A percentile compares a stretch with the other conserved stretches of the same genome.
Conservation (phyloP, 1,140 invertebrate genomes). For the Caenorhabditis brenneri region DNA sequence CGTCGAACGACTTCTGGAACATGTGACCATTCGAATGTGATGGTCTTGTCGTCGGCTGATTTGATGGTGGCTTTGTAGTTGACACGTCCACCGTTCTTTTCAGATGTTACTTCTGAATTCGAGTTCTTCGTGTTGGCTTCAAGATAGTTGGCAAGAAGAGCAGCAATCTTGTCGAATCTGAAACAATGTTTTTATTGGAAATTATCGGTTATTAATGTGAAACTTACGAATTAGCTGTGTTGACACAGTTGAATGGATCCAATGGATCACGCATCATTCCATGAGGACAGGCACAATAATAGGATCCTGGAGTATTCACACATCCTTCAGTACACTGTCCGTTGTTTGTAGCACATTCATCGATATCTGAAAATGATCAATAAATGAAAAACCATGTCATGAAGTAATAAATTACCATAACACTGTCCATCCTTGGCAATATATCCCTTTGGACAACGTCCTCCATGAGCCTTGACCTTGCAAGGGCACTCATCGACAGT, state of each 20-base stretch:
- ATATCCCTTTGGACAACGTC: slow-evolving; percentile 62
- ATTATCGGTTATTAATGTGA: not conserved
- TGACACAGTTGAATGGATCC: slow-evolving; percentile 51
- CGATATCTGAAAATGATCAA: slow-evolving; percentile 73
- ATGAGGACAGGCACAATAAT: slow-evolving; percentile 80
- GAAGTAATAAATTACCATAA: slow-evolving; percentile 46
- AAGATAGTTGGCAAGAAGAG: slow-evolving; percentile 43
- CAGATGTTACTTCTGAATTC: slow-evolving; percentile 2
- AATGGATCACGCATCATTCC: slow-evolving; percentile 72
- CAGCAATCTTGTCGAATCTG: slow-evolving; percentile 35
- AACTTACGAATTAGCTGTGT: slow-evolving; percentile 48
- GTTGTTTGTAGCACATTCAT: slow-evolving; percentile 78
- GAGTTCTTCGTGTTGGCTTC: slow-evolving; percentile 36
- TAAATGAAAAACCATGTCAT: not conserved
- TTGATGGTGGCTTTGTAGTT: slow-evolving; percentile 53
- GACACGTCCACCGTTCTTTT: not conserved
- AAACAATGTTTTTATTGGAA: not conserved
- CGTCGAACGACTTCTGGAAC: slow-evolving; percentile 52
- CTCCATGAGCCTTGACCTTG: slow-evolving; percentile 51
- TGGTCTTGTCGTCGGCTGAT: slow-evolving; percentile 50
- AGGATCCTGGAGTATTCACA: slow-evolving; percentile 79
- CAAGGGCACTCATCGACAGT: slow-evolving; percentile 60
- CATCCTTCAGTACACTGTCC: slow-evolving; percentile 78
- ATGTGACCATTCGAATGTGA: slow-evolving; percentile 57
- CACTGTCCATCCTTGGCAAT: slow-evolving; percentile 44